A percentile compares a stretch with the other conserved stretches of the same genome.
Evolutionary conservation across 2,888 invertebrate genomes (phyloP).

Genomic region (Eremobia ochroleuca): DNA sequence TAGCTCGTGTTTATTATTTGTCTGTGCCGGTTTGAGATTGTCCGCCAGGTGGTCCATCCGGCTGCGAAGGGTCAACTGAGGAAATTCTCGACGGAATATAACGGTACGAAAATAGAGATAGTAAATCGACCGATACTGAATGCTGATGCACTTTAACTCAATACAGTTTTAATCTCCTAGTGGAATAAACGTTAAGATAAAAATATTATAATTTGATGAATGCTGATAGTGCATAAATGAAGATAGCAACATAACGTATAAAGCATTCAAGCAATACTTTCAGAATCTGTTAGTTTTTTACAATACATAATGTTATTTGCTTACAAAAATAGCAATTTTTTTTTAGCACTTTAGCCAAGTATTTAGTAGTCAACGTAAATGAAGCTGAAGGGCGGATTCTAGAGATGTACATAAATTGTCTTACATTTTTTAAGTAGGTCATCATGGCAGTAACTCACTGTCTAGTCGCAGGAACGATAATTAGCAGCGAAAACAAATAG

Average conservation of each 20-base stretch:
- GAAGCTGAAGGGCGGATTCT: constrained; percentile 27
- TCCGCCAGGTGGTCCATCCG: constrained; percentile 35
- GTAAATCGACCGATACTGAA: constrained; percentile 5
- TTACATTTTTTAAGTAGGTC: constrained; percentile 82
- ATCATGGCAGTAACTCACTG: constrained; percentile 72
- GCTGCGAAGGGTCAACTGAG: constrained; percentile 28
- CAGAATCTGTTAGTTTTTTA: constrained; percentile 9
- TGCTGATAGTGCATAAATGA: constrained; percentile 1
- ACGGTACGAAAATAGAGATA: background rate
- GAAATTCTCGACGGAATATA: constrained; percentile 22
- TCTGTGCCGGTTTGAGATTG: constrained; percentile 35
- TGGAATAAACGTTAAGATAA: constrained; percentile 7
- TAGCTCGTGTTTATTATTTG: constrained; percentile 44
- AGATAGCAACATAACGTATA: background rate
- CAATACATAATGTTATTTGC: background rate
- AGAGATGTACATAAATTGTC: constrained; percentile 64
- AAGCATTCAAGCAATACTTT: background rate
- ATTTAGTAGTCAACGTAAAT: constrained; percentile 18
- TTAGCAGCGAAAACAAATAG: constrained; percentile 64
- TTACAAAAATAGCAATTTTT: background rate
- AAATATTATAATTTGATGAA: background rate
- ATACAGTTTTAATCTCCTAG: constrained; percentile 3
- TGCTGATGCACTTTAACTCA: constrained; percentile 15
- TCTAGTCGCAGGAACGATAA: constrained; percentile 48
- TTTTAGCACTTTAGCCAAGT: constrained; percentile 14